A percentile compares a stretch with the other conserved stretches of the same genome.
Conservation (phyloP, 2,113 vertebrate species). For the Sinocyclocheilus anshuiensis region DNA sequence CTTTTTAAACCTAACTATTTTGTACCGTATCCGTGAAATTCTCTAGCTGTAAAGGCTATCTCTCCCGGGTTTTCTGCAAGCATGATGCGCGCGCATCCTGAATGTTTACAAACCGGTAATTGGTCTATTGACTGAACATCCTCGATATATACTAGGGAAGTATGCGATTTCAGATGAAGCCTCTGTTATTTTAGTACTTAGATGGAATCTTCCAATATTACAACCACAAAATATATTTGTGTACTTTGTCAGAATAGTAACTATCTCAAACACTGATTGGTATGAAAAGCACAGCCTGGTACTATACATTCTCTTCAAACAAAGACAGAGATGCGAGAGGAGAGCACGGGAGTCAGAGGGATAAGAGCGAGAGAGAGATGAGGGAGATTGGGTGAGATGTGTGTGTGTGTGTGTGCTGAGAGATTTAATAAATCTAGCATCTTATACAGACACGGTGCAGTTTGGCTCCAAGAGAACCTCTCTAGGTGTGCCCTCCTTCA, state of each 20-base stretch:
- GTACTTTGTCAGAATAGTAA: neutral
- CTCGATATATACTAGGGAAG: neutral
- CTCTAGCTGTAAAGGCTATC: no score
- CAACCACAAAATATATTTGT: neutral
- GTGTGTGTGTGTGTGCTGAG: neutral
- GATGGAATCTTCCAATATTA: neutral
- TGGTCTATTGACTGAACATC: neutral
- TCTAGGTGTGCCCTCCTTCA: neutral
- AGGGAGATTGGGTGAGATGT: neutral
- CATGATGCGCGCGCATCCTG: no score
- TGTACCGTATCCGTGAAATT: no score
- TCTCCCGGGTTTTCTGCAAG: no score
- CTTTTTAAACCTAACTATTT: no score
- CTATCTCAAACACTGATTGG: neutral
- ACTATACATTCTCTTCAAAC: constrained; percentile 20
- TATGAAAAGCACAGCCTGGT: neutral
- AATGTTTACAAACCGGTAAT: no score
- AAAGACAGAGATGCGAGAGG: constrained; percentile 8
- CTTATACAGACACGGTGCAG: neutral
- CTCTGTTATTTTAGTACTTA: constrained; percentile 8
- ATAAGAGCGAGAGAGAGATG: neutral
- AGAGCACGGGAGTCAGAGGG: neutral
- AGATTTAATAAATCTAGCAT: constrained; percentile 39
- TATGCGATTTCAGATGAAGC: neutral
- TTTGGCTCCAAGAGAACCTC: neutral